phyloP scores from a whole-genome alignment of 2,797 vertebrate species.

The Thripadectes ignobilis region DNA sequence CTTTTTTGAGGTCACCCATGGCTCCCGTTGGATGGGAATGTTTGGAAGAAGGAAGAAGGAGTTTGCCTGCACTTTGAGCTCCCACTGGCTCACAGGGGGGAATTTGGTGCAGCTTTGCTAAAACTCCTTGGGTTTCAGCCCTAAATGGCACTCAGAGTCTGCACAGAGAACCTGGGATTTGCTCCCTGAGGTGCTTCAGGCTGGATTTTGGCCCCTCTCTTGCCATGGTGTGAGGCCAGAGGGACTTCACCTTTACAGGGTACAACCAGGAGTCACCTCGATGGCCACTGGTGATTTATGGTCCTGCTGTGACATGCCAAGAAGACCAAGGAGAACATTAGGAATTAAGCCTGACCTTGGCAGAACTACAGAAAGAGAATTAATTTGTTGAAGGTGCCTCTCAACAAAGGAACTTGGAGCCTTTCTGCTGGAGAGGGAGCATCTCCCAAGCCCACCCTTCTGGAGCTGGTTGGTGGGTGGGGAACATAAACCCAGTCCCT shows the following conservation, averaged over 20 bases:
- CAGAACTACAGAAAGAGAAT: background rate
- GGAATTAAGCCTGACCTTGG: background rate
- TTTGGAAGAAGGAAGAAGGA: background rate
- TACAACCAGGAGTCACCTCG: background rate
- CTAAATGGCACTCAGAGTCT: background rate
- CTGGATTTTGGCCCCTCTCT: background rate
- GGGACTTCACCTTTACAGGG: too few species aligned
- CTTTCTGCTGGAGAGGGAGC: background rate
- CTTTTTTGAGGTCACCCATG: rapidly evolving
- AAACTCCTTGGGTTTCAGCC: background rate
- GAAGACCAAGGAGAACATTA: background rate
- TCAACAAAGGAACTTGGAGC: background rate
- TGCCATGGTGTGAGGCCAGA: too few species aligned
- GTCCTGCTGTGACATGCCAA: rapidly evolving
- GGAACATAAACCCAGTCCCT: background rate
- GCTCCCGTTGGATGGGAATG: background rate
- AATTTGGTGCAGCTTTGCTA: background rate
- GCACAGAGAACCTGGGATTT: background rate
- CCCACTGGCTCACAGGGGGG: rapidly evolving
- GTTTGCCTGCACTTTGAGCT: background rate
- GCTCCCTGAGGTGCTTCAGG: background rate
- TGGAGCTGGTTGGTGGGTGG: background rate
- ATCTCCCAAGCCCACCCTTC: background rate
- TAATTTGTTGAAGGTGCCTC: background rate
- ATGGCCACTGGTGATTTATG: background rate